phyloP scores from a whole-genome alignment of 2,113 vertebrate species.

The Eretmodus cyanostictus region DNA sequence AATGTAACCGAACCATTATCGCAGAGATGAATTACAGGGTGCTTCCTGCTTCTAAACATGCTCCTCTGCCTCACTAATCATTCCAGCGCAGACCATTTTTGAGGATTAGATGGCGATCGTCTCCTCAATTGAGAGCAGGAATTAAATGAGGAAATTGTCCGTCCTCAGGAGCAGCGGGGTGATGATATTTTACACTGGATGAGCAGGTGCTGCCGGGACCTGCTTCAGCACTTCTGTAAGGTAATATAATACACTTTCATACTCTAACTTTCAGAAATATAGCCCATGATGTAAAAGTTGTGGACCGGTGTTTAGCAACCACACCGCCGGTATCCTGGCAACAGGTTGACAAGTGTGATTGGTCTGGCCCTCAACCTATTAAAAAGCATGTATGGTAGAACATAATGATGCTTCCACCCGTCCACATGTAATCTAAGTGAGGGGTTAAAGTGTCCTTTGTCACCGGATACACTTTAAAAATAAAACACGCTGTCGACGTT shows the following conservation, averaged over 20 bases:
- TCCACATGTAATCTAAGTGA: constrained; percentile 82
- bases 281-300: constrained; percentile 93
- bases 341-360: constrained; percentile 73
- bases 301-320: constrained; percentile 80
- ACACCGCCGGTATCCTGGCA: constrained; percentile 68
- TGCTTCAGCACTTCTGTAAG: constrained; percentile 79
- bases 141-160: constrained; percentile 18
- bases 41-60: background rate
- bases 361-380: constrained; percentile 74
- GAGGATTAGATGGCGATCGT: background rate
- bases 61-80: background rate
- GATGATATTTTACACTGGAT: constrained; percentile 70
- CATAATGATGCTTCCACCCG: constrained; percentile 76
- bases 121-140: background rate
- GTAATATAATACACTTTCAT: constrained; percentile 83
- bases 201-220: constrained; percentile 69
- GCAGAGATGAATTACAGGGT: background rate
- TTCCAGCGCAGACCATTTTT: background rate
- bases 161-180: background rate
- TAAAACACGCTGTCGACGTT: constrained; percentile 76
- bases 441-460: constrained; percentile 78
- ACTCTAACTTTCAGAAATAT: constrained; percentile 93
- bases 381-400: constrained; percentile 62
- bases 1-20: background rate
- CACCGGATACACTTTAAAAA: constrained; percentile 86